phyloP scores from a whole-genome alignment of 2,888 invertebrate species.

The Sialis lutaria region DNA sequence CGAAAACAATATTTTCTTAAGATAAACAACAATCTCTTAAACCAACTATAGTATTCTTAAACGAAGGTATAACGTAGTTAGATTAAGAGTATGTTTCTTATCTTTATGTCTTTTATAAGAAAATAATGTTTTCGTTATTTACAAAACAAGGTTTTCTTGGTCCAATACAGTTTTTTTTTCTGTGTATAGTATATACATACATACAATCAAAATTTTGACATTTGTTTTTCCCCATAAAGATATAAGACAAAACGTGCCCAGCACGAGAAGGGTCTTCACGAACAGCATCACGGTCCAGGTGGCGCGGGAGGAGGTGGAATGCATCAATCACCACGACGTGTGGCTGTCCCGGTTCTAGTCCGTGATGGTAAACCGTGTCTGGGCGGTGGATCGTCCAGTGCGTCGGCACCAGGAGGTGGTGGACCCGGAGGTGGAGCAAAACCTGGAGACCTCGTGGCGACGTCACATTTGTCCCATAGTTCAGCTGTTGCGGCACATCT shows the following conservation, averaged over 20 bases:
- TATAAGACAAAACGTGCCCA: conserved; percentile 98
- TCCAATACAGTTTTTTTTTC: no score
- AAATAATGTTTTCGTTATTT: no score
- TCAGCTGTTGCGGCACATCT: conserved; percentile 3
- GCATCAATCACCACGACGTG: conserved; percentile 70
- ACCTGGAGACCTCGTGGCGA: conserved; percentile 10
- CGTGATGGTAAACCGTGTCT: conserved; percentile 87
- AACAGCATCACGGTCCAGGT: conserved; percentile 28
- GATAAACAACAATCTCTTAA: no score
- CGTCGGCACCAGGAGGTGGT: conserved; percentile 18
- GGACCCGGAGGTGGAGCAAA: conserved; percentile 16
- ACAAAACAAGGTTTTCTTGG: no score
- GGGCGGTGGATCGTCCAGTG: conserved; percentile 31
- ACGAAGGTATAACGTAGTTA: no score
- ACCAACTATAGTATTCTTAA: no score
- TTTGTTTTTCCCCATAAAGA: conserved; percentile 16
- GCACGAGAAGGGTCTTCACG: conserved; percentile 73
- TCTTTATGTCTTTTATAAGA: no score
- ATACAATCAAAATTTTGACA: neutral
- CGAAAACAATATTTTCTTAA: no score
- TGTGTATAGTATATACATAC: no score
- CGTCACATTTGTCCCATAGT: neutral
- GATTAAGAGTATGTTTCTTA: no score
- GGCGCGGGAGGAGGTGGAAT: conserved; percentile 32
- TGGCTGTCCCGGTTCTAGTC: conserved; percentile 87